A percentile compares a stretch with the other conserved stretches of the same genome.
These are phyloP conservation scores for Drosophila melanica DNA, from an alignment of 1,140 invertebrate genomes.

Conservation along the genomic window DNA sequence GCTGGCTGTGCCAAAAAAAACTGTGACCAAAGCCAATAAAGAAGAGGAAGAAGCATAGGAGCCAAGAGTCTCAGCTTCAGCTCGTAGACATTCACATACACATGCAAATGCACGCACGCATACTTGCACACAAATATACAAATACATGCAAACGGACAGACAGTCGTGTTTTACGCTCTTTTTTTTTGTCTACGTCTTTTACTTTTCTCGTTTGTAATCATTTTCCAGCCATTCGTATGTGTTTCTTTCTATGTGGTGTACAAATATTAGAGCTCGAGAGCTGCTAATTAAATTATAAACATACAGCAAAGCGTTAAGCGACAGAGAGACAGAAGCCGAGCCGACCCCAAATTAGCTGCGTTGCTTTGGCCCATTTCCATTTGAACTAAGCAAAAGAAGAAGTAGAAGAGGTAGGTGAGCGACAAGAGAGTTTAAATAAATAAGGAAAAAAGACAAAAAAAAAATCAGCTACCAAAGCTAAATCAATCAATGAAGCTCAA, in stretches of 20 bases:
- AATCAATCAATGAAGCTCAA: constrained; percentile 54
- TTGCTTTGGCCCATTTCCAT: constrained; percentile 67
- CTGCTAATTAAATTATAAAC: constrained; percentile 83
- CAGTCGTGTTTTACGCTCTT: constrained; percentile 63
- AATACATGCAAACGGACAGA: constrained; percentile 29
- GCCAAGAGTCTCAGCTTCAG: constrained; percentile 27
- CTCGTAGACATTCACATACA: constrained; percentile 39
- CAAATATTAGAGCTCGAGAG: constrained; percentile 80
- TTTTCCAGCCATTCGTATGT: constrained; percentile 77
- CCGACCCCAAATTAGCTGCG: constrained; percentile 33
- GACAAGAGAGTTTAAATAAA: constrained; percentile 18
- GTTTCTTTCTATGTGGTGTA: constrained; percentile 68
- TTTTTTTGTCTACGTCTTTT: constrained; percentile 76
- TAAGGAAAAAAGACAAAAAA: constrained; percentile 52
- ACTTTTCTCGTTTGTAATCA: constrained; percentile 82
- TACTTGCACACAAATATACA: constrained; percentile 27
- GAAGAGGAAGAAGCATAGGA: background rate
- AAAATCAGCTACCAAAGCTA: constrained; percentile 44
- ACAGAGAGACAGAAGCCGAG: constrained; percentile 9
- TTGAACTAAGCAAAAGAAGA: constrained; percentile 11
- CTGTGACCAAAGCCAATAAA: constrained; percentile 53
- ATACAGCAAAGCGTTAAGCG: constrained; percentile 71
- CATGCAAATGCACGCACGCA: constrained; percentile 42
- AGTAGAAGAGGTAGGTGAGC: constrained; percentile 42
- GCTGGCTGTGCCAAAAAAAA: constrained; percentile 56